Evolutionary conservation across 1,140 invertebrate genomes (phyloP), one percentile per base, ranked within the genome.

Genomic region (Ylistrum balloti): DNA sequence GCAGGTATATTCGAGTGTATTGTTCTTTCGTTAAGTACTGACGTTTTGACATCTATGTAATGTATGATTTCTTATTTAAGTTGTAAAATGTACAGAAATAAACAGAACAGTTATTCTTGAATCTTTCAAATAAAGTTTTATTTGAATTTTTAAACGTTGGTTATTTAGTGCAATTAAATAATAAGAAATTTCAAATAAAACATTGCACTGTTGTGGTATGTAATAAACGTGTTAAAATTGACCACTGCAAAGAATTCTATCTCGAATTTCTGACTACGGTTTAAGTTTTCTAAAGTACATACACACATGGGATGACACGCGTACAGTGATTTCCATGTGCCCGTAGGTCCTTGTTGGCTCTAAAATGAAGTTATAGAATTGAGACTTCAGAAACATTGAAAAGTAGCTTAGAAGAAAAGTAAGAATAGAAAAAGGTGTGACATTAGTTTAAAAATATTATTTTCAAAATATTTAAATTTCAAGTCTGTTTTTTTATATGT

Each of bases 201-300:
- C 22, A 74, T n/a, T 0, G n/a, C n/a, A 74, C n/a, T 74, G 56
- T 74, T 74, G 17, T 28, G 56, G 17, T 17, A 74, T 74, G 56
- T 74, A 74, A n/a, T 74, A 74, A 74, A 74, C 56, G n/a, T 74
- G 56, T 74, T 74, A n/a, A 74, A 9, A 28, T 48, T 74, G 56
- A 74, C 56, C 56, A 74, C 9, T 74, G 22, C 56, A n/a, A 28
- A 74, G 56, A 74, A 74, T 28, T 74, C 2, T n/a, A 74, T 74
- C 56, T 74, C 56, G 22, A n/a, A 74, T 74, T 28, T 74, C 56
- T 5, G 56, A 74, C 56, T 28, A 28, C 22, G 56, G 56, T 22
- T 28, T 22, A 17, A 28, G 28, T 74, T n/a, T 9, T 74, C 2
- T 74, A 74, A 28, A 28, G 56, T 74, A n/a, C 22, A 28, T 28